phyloP scores from a whole-genome alignment of 53 echinoderm and acorn worm genomes.

The Astropecten irregularis region DNA sequence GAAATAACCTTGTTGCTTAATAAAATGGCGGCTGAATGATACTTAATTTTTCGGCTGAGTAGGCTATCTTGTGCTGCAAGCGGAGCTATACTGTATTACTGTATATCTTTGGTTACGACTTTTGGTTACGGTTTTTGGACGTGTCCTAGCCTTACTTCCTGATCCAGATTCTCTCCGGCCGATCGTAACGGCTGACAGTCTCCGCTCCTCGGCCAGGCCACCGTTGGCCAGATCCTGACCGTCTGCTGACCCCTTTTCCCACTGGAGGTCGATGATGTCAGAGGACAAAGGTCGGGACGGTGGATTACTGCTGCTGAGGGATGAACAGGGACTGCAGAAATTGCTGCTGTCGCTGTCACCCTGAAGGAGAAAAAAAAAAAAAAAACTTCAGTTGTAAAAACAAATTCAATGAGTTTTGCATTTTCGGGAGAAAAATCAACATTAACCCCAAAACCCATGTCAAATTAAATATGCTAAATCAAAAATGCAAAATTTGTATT shows the following conservation, averaged over 20 bases:
- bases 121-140: too few species aligned
- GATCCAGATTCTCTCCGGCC: constrained; percentile 24
- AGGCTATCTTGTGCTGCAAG: too few species aligned
- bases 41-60: too few species aligned
- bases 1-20: too few species aligned
- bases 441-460: too few species aligned
- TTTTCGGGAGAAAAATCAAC: too few species aligned
- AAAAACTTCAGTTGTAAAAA: not conserved
- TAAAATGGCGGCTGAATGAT: too few species aligned
- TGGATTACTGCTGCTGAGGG: constrained; percentile 67
- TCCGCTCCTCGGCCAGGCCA: not conserved
- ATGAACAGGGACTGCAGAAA: constrained; percentile 57
- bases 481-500: too few species aligned
- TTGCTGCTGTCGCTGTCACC: constrained; percentile 52
- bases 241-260: constrained; percentile 61
- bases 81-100: too few species aligned
- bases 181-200: constrained; percentile 22
- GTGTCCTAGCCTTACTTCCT: constrained; percentile 1
- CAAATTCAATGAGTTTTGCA: not conserved
- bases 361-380: not conserved
- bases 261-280: constrained; percentile 65
- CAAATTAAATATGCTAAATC: too few species aligned
- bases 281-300: constrained; percentile 73
- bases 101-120: too few species aligned
- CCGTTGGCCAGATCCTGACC: not conserved